Base-by-base conservation (phyloP, 2,113 vertebrate species). In the Neogobius melanostomus region DNA sequence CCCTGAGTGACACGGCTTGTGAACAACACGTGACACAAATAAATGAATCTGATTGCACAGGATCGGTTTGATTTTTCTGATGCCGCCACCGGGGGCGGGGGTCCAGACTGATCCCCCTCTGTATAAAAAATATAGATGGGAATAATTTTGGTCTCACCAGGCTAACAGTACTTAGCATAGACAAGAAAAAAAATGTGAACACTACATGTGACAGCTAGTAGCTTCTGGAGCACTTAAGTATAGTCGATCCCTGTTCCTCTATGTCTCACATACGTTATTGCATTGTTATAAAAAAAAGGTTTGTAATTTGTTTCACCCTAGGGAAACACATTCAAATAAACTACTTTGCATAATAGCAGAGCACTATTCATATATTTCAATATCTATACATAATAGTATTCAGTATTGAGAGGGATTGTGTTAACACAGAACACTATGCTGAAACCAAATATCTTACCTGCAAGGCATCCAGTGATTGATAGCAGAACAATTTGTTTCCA, bases 401-500 rank as follows among this genome's bases (percentile, higher is more conserved):
- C 8, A 68, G 7, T 10, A 7, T 74, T 48, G 60, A 45, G 11
- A 49, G 49, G 68, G 15, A 71, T 70, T 76, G 68, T 64, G 16
- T 17, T 43, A 68, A 78, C 72, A 82, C 77, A 63, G 77, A 74
- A 72, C 50, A 74, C 72, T 49, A 81, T 64, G 80, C 42, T 74
- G 50, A 80, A 86, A 83, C 77, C 81, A 88, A 79, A 85, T 73
- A 83, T 86, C 85, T 96, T 97, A 98, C 96, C 96, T 97, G 92
- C 93, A 77, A 97, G 91, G 92, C 95, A 97, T 94, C 94, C 93
- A 81, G 93, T 85, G 92, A 97, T 89, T 68, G 92, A 94, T 81
- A 96, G 89, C 84, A 97, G 94, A 90, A 97, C 81, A 92, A 96
- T 88, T 88, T 91, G 95, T 95, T 94, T 94, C 97, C 96, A 97